These are phyloP conservation scores for Colletes gigas DNA, from an alignment of 1,140 invertebrate genomes.

Conservation along the genomic window DNA sequence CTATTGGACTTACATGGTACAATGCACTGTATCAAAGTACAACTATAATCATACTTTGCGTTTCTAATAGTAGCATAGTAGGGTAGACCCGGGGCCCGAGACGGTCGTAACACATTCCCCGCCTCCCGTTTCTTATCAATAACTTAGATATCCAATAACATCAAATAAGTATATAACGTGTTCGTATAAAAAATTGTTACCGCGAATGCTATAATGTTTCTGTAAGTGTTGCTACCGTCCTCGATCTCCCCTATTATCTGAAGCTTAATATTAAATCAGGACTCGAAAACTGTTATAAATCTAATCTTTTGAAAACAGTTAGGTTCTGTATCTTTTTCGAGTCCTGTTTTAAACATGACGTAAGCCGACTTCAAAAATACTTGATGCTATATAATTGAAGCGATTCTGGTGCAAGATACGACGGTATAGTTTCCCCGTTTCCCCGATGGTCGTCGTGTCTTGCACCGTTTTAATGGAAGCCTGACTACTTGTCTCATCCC, in stretches of 20 bases:
- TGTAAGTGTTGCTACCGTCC: no score
- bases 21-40: not conserved
- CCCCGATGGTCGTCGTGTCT: not conserved
- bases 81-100: no score
- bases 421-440: not conserved
- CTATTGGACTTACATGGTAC: conserved; percentile 8
- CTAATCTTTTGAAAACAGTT: no score
- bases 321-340: not conserved
- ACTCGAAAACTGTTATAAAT: no score
- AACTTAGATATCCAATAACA: no score
- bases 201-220: no score
- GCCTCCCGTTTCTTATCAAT: no score
- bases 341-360: not conserved
- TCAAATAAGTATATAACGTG: no score
- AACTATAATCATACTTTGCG: conserved; percentile 17
- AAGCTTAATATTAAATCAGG: no score
- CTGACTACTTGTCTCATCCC: not conserved
- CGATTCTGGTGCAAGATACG: conserved; percentile 12
- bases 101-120: no score
- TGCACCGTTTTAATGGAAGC: conserved; percentile 1
- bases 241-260: no score
- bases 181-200: no score
- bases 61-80: conserved; percentile 7
- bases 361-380: conserved; percentile 13
- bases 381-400: conserved; percentile 8